phyloP scores from a whole-genome alignment of 2,113 vertebrate species.

The Alethe diademata region DNA sequence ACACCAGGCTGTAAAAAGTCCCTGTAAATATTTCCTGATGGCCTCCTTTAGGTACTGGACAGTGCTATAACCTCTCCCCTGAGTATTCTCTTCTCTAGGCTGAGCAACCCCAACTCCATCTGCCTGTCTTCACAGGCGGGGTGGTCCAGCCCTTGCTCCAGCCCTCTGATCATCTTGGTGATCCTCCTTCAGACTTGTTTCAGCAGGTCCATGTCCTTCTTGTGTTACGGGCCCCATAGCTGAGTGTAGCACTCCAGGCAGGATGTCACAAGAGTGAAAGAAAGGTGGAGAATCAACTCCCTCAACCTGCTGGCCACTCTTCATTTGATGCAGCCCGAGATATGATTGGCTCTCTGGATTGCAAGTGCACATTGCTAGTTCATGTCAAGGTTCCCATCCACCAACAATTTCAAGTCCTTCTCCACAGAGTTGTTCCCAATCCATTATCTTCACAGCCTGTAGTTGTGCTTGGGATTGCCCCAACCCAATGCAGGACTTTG shows the following conservation, averaged over 20 bases:
- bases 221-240: accelerated
- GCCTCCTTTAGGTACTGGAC: neutral
- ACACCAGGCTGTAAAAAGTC: neutral
- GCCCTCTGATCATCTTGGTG: neutral
- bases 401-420: neutral
- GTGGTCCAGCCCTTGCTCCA: neutral
- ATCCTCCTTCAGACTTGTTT: accelerated
- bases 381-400: neutral
- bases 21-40: neutral
- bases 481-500: neutral
- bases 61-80: neutral
- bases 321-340: accelerated
- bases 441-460: neutral
- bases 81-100: neutral
- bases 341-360: neutral
- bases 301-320: neutral
- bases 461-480: neutral
- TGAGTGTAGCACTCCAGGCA: neutral
- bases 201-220: neutral
- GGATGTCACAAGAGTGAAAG: neutral
- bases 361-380: too few relatives aligned
- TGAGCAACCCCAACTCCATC: neutral
- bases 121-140: neutral
- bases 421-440: neutral
- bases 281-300: neutral